Percentiles rank a stretch among this genome's conserved stretches.
Evolutionary conservation across 2,797 vertebrate species (phyloP).

Genomic region (Enteromius thamalakanensis): DNA sequence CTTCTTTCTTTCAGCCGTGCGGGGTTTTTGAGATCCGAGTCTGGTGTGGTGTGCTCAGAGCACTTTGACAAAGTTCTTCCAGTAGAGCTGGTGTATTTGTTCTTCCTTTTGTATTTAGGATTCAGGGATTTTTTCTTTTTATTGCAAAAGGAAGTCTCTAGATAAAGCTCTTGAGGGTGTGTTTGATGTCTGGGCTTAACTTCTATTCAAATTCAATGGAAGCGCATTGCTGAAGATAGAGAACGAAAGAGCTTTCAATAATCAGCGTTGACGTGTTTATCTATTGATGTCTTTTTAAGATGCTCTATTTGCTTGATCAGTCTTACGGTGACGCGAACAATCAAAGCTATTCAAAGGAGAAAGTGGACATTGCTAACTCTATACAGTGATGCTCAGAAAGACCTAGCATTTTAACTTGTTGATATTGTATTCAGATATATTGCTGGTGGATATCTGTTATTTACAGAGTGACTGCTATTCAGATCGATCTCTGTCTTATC

Average conservation of each 20-base stretch:
- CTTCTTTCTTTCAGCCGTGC: not conserved
- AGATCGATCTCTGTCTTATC: slow-evolving; percentile 6
- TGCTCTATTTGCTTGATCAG: not conserved
- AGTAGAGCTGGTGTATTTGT: slow-evolving; percentile 32
- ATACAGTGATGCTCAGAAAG: not conserved
- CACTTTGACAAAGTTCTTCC: slow-evolving; percentile 47
- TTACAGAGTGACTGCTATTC: slow-evolving; percentile 5
- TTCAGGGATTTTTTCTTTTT: slow-evolving; percentile 34
- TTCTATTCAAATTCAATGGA: slow-evolving; percentile 15
- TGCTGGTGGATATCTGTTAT: slow-evolving; percentile 21
- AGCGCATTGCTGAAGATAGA: not conserved
- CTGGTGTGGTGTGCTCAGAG: slow-evolving; percentile 30
- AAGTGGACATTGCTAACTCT: not conserved
- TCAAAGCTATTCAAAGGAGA: not conserved
- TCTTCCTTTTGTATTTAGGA: slow-evolving; percentile 43
- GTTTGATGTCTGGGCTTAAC: slow-evolving; percentile 17
- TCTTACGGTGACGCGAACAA: not conserved
- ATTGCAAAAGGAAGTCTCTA: slow-evolving; percentile 20
- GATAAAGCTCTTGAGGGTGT: not conserved
- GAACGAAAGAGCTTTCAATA: slow-evolving; percentile 11
- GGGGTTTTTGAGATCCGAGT: not conserved
- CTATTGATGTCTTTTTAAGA: slow-evolving; percentile 1
- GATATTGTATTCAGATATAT: slow-evolving; percentile 20
- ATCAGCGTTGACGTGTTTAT: not conserved
- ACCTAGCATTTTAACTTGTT: slow-evolving; percentile 15